A percentile compares a stretch with the other conserved stretches of the same genome.
Conservation (phyloP, 2,113 vertebrate species). For the Gnathonemus longibarbis region DNA sequence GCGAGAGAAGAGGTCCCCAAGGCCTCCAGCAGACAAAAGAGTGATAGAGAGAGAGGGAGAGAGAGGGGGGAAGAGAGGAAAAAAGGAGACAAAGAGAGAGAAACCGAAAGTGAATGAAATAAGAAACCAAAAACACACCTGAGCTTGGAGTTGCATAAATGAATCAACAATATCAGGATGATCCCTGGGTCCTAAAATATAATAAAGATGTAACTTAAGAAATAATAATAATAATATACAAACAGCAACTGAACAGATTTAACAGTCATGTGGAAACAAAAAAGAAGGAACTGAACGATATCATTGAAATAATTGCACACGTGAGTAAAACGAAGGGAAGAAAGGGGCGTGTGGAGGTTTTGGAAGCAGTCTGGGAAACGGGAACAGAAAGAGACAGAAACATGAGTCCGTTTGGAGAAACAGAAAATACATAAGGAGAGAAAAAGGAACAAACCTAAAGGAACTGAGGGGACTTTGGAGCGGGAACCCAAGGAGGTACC, state of each 20-base stretch:
- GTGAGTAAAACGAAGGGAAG: conserved; percentile 73
- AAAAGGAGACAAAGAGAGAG: conserved; percentile 67
- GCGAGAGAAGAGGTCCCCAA: conserved; percentile 43
- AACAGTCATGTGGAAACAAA: conserved; percentile 96
- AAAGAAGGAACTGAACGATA: conserved; percentile 60
- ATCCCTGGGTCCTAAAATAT: conserved; percentile 99
- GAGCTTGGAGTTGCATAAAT: conserved; percentile 99
- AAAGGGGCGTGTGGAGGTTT: conserved; percentile 83
- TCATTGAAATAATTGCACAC: conserved; percentile 70
- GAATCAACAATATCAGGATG: conserved; percentile 99
- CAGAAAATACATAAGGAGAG: conserved; percentile 78
- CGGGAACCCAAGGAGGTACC: conserved; percentile 72
- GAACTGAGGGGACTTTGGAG: conserved; percentile 66
- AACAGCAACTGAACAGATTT: conserved; percentile 99
- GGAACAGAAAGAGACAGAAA: conserved; percentile 77
- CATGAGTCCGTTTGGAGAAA: conserved; percentile 91
- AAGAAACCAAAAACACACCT: conserved; percentile 99
- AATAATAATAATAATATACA: conserved; percentile 89
- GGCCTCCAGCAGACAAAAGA: conserved; percentile 41
- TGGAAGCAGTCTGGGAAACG: conserved; percentile 80
- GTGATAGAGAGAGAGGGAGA: conserved; percentile 45
- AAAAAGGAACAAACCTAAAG: conserved; percentile 80
- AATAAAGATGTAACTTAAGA: conserved; percentile 99
- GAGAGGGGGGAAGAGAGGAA: conserved; percentile 52
- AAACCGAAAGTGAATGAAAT: conserved; percentile 99